Percentiles rank a stretch among this genome's conserved stretches.
Evolutionary conservation across 1,140 invertebrate genomes (phyloP).

Genomic region (Euglossa dilemma): DNA sequence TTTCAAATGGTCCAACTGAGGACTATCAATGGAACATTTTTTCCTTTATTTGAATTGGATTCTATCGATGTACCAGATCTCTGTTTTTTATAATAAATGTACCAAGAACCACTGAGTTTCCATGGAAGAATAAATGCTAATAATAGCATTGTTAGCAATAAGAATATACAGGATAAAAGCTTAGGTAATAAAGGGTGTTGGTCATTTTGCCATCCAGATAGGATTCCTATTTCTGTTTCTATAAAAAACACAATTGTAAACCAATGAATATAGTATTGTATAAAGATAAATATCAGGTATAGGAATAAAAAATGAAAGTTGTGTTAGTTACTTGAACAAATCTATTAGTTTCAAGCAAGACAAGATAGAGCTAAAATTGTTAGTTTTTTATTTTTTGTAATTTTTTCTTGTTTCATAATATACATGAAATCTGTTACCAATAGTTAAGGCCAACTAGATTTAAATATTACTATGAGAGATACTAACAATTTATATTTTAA

Average conservation of each 20-base stretch:
- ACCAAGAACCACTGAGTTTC: background rate
- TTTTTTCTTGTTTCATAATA: background rate
- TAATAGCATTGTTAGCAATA: background rate
- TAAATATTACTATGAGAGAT: background rate
- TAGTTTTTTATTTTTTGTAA: background rate
- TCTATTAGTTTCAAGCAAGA: constrained; percentile 5
- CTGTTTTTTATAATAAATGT: constrained; percentile 12
- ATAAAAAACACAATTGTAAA: background rate
- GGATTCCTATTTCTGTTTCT: background rate
- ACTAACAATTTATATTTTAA: constrained; percentile 4
- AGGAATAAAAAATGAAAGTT: background rate
- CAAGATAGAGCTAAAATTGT: background rate
- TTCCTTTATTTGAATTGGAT: background rate
- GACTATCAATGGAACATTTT: background rate
- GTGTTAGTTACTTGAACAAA: background rate
- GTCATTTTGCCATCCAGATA: background rate
- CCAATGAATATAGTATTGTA: constrained; percentile 1
- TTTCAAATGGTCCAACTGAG: background rate
- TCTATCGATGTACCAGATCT: constrained; percentile 3
- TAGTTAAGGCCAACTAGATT: background rate
- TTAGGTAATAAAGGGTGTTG: background rate
- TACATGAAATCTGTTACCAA: background rate
- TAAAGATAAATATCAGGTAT: background rate
- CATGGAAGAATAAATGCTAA: background rate
- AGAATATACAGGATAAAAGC: background rate